Evolutionary conservation across 2,797 vertebrate species (phyloP), one percentile per base, ranked within the genome.

Genomic region (Coracias cyanogaster): DNA sequence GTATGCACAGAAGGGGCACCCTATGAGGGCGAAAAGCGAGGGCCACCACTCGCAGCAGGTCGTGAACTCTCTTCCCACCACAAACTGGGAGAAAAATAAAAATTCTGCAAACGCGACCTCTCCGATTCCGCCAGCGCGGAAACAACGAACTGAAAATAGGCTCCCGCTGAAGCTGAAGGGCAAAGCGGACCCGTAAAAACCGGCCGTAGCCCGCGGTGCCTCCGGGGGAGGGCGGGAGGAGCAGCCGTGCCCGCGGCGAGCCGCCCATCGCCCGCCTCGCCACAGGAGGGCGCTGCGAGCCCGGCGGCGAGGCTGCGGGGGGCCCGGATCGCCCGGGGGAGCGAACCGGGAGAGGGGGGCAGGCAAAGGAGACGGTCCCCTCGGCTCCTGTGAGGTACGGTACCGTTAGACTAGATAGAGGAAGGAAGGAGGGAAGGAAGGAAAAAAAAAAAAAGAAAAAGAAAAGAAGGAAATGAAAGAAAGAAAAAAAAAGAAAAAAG

Each of bases 221-320:
- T 26, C 7, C 7, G 24, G 13, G 22, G 13, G 6, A 29, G 21
- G 28, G 46, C 7, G 14, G 15, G 4, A 33, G 11, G 33, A 1
- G 8, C 31, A 1, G 3, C 17, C 4, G 28, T 8, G 28, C 33
- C 7, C 3, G 33, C 55, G 2, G 64, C 15, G 15, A 3, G 41
- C 17, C 15, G 17, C 57, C 77, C 31, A 62, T 96, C 48, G 65
- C 67, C 48, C 1, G 29, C 37, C n/a, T 69, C 41, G 55, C 97
- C 97, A 96, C 97, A 82, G 93, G 98, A 89, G 97, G 97, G 58
- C 97, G 69, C 97, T 96, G 84, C 94, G 79, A 15, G 22, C 66
- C 93, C 96, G 31, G 14, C 51, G 33, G 74, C 80, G 55, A 26
- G 3, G 17, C 39, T 6, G 18, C 41, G 41, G 41, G 41, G 41